A percentile compares a stretch with the other conserved stretches of the same genome.
Conservation (phyloP, 2,888 invertebrate genomes). For the Entomobrya multifasciata region DNA sequence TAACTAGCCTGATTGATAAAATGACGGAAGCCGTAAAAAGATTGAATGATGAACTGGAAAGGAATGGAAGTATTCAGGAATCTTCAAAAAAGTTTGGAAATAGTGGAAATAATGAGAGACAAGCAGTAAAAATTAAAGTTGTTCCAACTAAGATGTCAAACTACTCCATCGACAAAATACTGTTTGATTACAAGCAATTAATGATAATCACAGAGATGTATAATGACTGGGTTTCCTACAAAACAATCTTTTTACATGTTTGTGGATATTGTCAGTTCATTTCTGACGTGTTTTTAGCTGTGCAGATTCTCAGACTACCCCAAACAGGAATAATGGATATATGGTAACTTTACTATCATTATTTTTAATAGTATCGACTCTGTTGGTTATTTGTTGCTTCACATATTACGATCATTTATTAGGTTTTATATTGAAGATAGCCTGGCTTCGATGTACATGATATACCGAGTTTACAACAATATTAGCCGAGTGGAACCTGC, state of each 20-base stretch:
- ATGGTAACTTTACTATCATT: constrained; percentile 17
- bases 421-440: constrained; percentile 68
- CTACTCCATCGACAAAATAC: no score
- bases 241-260: constrained; percentile 58
- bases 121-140: no score
- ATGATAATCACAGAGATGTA: constrained; percentile 45
- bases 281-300: constrained; percentile 48
- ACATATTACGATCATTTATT: background rate
- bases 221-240: constrained; percentile 64
- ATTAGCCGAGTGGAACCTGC: constrained; percentile 62
- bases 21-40: no score
- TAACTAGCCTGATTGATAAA: no score
- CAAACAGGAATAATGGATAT: constrained; percentile 52
- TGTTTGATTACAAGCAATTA: constrained; percentile 59
- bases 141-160: no score
- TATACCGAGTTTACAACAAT: constrained; percentile 60
- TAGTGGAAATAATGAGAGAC: no score
- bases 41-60: no score
- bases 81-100: no score
- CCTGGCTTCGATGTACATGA: constrained; percentile 54
- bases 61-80: no score
- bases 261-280: constrained; percentile 70
- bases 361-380: background rate
- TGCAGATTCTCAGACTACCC: constrained; percentile 57
- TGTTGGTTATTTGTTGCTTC: background rate